These are phyloP conservation scores for Abscondita cerata DNA, from an alignment of 2,888 invertebrate genomes.

Conservation along the genomic window DNA sequence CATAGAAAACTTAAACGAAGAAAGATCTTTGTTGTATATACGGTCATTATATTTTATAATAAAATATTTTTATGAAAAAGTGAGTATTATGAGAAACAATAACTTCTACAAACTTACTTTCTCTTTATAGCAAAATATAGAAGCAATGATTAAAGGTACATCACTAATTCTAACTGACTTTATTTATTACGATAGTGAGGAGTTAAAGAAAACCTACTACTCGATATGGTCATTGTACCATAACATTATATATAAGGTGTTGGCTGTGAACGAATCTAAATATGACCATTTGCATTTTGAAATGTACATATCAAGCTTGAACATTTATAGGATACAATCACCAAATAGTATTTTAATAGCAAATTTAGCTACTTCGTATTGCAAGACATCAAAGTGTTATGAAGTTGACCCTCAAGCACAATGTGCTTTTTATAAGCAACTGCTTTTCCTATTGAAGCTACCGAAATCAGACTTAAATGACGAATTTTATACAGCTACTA, in stretches of 20 bases:
- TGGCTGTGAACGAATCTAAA: not conserved
- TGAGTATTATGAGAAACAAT: not conserved
- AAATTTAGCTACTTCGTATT: conserved; percentile 12
- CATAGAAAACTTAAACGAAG: conserved; percentile 11
- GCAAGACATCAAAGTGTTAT: too few species aligned
- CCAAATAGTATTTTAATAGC: conserved; percentile 3
- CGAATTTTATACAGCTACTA: conserved; percentile 10
- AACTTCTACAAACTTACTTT: not conserved
- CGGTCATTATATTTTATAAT: conserved; percentile 21
- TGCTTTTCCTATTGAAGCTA: conserved; percentile 10
- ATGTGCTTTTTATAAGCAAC: not conserved
- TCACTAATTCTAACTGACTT: conserved; percentile 10
- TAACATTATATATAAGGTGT: conserved; percentile 7
- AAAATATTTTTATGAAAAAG: conserved; percentile 14
- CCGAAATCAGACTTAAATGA: not conserved
- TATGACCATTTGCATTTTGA: not conserved
- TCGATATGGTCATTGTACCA: conserved; percentile 8
- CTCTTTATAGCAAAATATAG: conserved; percentile 14
- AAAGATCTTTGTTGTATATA: conserved; percentile 5
- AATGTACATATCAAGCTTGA: conserved; percentile 4
- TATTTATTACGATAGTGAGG: not conserved
- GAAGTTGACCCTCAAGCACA: not conserved
- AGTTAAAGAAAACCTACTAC: conserved; percentile 6
- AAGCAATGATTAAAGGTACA: conserved; percentile 8
- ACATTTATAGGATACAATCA: conserved; percentile 4